Evolutionary conservation across 2,797 vertebrate genomes (phyloP).

Genomic region (Parauchenoglanis punctatus): DNA sequence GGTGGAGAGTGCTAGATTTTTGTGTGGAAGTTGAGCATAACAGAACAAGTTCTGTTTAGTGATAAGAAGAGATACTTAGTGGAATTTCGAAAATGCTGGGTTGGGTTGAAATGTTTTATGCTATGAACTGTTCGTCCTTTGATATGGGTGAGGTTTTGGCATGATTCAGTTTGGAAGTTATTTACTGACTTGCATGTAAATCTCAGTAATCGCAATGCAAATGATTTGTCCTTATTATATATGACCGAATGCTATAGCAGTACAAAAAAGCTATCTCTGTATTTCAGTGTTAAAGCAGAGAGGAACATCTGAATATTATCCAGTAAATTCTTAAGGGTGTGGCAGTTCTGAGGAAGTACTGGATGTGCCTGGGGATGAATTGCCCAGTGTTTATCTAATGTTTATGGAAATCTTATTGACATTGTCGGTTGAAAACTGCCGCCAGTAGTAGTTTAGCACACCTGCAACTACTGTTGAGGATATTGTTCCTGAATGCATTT

Average conservation of each 20-base stretch:
- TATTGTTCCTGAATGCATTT: background rate
- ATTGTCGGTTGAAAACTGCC: background rate
- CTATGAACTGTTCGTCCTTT: conserved; percentile 11
- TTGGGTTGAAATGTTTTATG: background rate
- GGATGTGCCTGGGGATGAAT: background rate
- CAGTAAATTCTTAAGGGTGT: background rate
- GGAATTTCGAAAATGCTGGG: conserved; percentile 19
- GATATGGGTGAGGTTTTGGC: conserved; percentile 32
- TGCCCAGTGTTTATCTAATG: background rate
- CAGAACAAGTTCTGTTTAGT: conserved; percentile 1
- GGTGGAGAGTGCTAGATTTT: conserved; percentile 13
- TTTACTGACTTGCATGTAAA: background rate
- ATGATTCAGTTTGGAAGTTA: background rate
- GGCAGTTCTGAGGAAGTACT: background rate
- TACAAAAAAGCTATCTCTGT: background rate
- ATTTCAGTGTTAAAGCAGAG: background rate
- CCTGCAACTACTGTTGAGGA: background rate
- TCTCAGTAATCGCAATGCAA: background rate
- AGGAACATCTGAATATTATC: background rate
- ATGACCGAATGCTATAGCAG: background rate
- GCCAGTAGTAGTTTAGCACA: background rate
- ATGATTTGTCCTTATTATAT: background rate
- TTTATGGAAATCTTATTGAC: conserved; percentile 2
- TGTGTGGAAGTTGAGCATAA: background rate
- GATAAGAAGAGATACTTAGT: conserved; percentile 8